A percentile compares a stretch with the other conserved stretches of the same genome.
Conservation (phyloP, 2,113 vertebrate species). For the Oceanites oceanicus region DNA sequence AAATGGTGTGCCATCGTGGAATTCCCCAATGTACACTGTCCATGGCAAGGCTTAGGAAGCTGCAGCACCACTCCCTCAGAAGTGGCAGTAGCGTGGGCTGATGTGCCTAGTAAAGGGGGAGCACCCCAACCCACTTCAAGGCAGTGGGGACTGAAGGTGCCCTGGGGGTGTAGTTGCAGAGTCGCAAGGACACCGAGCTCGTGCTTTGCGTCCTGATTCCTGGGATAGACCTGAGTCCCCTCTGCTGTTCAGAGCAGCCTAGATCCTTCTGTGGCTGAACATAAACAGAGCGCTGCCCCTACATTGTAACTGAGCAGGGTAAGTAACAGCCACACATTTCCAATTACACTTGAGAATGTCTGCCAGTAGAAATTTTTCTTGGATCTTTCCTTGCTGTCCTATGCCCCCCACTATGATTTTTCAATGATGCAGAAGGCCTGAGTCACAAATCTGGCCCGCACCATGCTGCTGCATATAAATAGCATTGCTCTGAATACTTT, state of each 20-base stretch:
- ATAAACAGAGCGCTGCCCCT: neutral
- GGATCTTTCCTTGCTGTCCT: neutral
- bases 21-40: neutral
- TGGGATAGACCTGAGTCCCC: neutral
- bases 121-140: too few relatives aligned
- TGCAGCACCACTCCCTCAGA: neutral
- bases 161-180: neutral
- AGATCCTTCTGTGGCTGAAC: neutral
- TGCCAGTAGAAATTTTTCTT: neutral
- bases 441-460: neutral
- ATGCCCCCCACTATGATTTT: neutral
- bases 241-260: neutral
- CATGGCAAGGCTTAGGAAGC: neutral
- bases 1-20: rapidly evolving
- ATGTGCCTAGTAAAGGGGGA: neutral
- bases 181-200: rapidly evolving
- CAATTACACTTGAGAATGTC: neutral
- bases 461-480: neutral
- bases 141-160: neutral
- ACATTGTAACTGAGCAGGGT: too few relatives aligned
- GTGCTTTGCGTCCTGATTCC: neutral
- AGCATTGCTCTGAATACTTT: neutral
- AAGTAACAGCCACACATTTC: neutral
- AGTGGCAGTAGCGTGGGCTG: neutral
- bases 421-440: neutral